Conservation (phyloP, 2,888 invertebrate species). For the Aphidius colemani region DNA sequence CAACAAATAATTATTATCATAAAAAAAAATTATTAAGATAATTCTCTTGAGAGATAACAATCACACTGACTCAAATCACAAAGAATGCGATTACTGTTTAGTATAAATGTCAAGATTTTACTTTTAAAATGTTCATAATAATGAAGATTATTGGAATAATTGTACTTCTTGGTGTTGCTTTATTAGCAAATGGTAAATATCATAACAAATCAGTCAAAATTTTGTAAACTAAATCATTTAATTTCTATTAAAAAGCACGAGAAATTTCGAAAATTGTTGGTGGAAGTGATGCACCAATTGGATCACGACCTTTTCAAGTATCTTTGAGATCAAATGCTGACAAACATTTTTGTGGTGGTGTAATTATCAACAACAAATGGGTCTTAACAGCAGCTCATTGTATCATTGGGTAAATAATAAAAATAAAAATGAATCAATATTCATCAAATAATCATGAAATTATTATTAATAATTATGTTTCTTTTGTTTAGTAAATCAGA, state of each 20-base stretch:
- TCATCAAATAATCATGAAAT: not conserved
- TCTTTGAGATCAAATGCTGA: not conserved
- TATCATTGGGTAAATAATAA: slow-evolving; percentile 1
- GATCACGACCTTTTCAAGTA: slow-evolving; percentile 6
- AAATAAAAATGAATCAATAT: not conserved
- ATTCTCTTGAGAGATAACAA: too few relatives aligned
- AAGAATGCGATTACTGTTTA: too few relatives aligned
- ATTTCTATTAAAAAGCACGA: not conserved
- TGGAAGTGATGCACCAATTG: not conserved
- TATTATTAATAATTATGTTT: not conserved
- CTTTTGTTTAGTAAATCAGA: slow-evolving; percentile 25
- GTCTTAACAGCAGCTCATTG: slow-evolving; percentile 11
- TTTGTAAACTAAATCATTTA: not conserved
- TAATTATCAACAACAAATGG: slow-evolving; percentile 1
- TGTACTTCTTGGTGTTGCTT: too few relatives aligned
- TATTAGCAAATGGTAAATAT: too few relatives aligned
- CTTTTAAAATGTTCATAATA: too few relatives aligned
- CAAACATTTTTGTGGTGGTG: slow-evolving; percentile 7
- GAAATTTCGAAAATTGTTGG: slow-evolving; percentile 7
- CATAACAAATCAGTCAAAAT: not conserved
- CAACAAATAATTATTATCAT: too few relatives aligned
- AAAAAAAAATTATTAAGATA: too few relatives aligned
- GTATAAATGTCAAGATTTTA: too few relatives aligned
- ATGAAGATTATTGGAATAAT: too few relatives aligned
- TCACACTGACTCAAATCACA: too few relatives aligned